Evolutionary conservation across 2,113 vertebrate species (phyloP), one percentile per base, ranked within the genome.

Genomic region (Origma solitaria): DNA sequence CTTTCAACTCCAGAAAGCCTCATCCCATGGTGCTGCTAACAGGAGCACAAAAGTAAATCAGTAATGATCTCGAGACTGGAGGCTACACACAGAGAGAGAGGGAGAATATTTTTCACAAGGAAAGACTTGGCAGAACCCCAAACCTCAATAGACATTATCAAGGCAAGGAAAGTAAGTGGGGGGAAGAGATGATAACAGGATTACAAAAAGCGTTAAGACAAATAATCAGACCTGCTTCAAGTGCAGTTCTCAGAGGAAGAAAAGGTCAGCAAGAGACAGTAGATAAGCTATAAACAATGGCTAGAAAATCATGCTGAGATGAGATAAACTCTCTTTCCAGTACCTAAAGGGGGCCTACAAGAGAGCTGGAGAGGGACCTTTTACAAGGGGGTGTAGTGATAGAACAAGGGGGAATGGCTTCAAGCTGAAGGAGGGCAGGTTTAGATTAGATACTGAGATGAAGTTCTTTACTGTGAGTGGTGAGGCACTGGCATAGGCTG

Each of bases 211-310:
- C 70, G 66, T 68, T 53, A 57, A 69, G n/a, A 73, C 16, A 94
- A 95, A 88, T 56, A 77, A 90, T 60, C 38, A 65, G 64, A 49
- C 44, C 47, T 79, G 44, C 86, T 90, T 93, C 70, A 73, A 92
- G 84, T 73, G 64, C 62, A 85, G 50, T 51, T 87, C 75, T 95
- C 75, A 70, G 65, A 66, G 69, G 37, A 94, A 82, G 50, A 77
- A 80, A 85, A 87, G 80, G 31, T 80, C 75, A 68, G 31, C 68
- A 65, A 77, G 47, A 96, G 76, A 90, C 28, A 75, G 81, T 2
- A 90, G 65, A 90, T 84, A 94, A 91, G 53, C n/a, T 69, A 33
- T 33, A 82, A 92, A 94, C 69, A 95, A 90, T 56, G 64, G 64
- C 56, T 86, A 91, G 38, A 90, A 83, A 87, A 78, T 37, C 57